Base-by-base conservation (phyloP, 2,888 invertebrate genomes). In the Diabrotica balteata region DNA sequence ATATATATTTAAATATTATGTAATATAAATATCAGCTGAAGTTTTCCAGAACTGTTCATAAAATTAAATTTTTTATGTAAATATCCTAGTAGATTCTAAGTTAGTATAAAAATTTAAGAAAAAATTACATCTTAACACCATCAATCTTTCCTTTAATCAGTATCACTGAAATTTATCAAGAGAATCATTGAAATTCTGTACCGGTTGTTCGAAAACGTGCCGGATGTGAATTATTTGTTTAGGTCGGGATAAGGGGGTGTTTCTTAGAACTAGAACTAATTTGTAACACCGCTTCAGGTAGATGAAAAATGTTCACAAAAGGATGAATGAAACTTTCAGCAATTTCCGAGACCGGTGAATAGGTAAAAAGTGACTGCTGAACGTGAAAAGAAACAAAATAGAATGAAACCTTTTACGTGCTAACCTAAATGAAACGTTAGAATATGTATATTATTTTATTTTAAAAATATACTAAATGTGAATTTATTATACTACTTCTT, bases 171-270 rank as follows among this genome's bases (percentile, higher is more conserved):
- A 78, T 78, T 78, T 76, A 76, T 79, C 78, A 77, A 73, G 74
- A 66, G 60, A 73, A 72, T 77, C 75, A 77, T 78, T 77, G 76
- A 77, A 77, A 79, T 78, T 77, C 78, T 58, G 74, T 60, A 66
- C 61, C 67, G 76, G 73, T 74, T 59, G 71, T 72, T 69, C 69
- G 61, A 71, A 76, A 73, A 75, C 75, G 76, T 78, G 77, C 81
- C 81, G 81, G 81, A 81, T 82, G 81, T 78, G 74, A 75, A 76
- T 73, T 82, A 80, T 82, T 82, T 82, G 81, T 82, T 82, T 81
- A 81, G 82, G 81, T 63, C 67, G 71, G 72, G 73, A 75, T 72
- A 72, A 67, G 77, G 74, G 80, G 79, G 79, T 79, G 80, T 77
- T 79, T 74, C 72, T 63, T 67, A 67, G 73, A 73, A 78, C 78